These are phyloP conservation scores for Synergus japonicus DNA, from an alignment of 2,888 invertebrate species.

Conservation along the genomic window DNA sequence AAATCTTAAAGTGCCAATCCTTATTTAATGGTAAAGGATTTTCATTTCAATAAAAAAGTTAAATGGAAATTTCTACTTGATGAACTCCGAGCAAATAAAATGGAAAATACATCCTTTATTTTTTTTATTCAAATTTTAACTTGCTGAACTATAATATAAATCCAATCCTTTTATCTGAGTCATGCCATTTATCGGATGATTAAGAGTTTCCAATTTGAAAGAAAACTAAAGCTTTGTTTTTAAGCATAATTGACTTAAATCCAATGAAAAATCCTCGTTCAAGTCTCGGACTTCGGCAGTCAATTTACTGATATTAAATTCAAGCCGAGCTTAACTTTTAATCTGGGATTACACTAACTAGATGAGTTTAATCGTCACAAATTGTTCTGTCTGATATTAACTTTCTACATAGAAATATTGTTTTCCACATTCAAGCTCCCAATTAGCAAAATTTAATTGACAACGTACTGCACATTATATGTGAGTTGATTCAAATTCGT, in stretches of 20 bases:
- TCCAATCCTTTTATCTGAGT: not conserved
- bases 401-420: not conserved
- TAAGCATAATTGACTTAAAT: not conserved
- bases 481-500: not conserved
- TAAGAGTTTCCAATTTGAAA: not conserved
- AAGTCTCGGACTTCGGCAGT: not conserved
- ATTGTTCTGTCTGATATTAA: not conserved
- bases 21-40: not conserved
- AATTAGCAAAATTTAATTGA: not conserved
- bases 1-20: not conserved
- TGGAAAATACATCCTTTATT: too few species aligned
- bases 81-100: too few species aligned
- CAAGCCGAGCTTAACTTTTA: constrained; percentile 36
- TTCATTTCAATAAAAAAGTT: not conserved
- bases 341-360: constrained; percentile 30
- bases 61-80: too few species aligned
- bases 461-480: not conserved
- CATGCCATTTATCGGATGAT: not conserved
- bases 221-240: not conserved
- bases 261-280: not conserved
- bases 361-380: constrained; percentile 28
- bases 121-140: not conserved
- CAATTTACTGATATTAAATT: constrained; percentile 19
- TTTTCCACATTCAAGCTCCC: not conserved
- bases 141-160: not conserved